Evolutionary conservation across 2,888 invertebrate genomes (phyloP).

Genomic region (Chrysotoxum bicinctum): DNA sequence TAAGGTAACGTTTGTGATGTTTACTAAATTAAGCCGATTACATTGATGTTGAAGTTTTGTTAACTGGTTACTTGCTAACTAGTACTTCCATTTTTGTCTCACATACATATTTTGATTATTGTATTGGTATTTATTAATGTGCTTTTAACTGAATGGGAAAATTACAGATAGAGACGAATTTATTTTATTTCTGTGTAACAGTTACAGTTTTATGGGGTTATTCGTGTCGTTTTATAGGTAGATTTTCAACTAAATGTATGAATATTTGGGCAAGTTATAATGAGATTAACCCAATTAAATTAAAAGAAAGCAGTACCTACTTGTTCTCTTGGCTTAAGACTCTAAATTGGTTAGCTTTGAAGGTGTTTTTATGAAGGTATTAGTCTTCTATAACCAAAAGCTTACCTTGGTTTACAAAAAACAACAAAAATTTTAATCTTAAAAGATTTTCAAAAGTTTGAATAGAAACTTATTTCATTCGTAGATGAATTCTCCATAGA

Average conservation of each 20-base stretch:
- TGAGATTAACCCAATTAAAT: not conserved
- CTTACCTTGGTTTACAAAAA: too few relatives aligned
- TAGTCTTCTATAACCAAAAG: too few relatives aligned
- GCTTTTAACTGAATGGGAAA: not conserved
- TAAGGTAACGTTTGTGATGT: constrained; percentile 28
- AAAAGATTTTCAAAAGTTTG: too few relatives aligned
- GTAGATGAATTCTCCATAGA: too few relatives aligned
- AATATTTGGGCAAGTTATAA: not conserved
- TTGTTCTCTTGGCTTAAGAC: too few relatives aligned
- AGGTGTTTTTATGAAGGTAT: too few relatives aligned
- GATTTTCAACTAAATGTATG: not conserved
- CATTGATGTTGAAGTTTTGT: constrained; percentile 21
- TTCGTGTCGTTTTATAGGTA: not conserved
- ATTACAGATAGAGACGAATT: not conserved
- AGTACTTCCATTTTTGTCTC: constrained; percentile 26
- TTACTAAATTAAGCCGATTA: constrained; percentile 32
- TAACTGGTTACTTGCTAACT: constrained; percentile 8
- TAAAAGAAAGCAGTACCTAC: too few relatives aligned
- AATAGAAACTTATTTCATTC: too few relatives aligned
- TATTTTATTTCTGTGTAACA: not conserved
- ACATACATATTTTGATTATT: not conserved
- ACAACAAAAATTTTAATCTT: too few relatives aligned
- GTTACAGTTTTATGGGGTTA: constrained; percentile 11
- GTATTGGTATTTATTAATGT: not conserved
- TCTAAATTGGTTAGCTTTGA: too few relatives aligned